phyloP scores from a whole-genome alignment of 2,888 invertebrate genomes.

The Pristionchus fissidentatus region DNA sequence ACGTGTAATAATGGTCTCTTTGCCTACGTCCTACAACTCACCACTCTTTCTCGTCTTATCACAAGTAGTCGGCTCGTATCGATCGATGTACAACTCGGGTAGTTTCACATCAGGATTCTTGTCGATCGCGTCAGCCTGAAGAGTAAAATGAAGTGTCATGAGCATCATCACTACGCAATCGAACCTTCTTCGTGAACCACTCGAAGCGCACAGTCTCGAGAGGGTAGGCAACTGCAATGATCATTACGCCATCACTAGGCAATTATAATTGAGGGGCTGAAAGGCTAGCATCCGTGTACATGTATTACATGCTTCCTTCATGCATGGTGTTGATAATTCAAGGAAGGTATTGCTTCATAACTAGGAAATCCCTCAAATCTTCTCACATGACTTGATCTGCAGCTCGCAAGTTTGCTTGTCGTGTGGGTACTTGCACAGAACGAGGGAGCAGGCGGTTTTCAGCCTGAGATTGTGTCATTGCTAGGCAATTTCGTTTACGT shows the following conservation, averaged over 20 bases:
- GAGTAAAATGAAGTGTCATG: slow-evolving; percentile 43
- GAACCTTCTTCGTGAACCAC: slow-evolving; percentile 71
- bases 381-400: slow-evolving; percentile 73
- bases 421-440: slow-evolving; percentile 75
- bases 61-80: slow-evolving; percentile 68
- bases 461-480: slow-evolving; percentile 60
- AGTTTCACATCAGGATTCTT: slow-evolving; percentile 75
- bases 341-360: background rate
- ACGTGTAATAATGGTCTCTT: background rate
- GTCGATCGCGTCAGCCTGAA: slow-evolving; percentile 53
- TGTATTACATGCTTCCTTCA: no score
- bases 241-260: background rate
- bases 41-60: slow-evolving; percentile 67
- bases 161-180: slow-evolving; percentile 55
- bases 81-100: slow-evolving; percentile 73
- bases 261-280: background rate
- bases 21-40: slow-evolving; percentile 32
- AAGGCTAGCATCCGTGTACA: background rate
- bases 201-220: slow-evolving; percentile 74
- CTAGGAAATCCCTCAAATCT: background rate
- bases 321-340: no score
- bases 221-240: slow-evolving; percentile 74
- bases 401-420: slow-evolving; percentile 75
- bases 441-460: slow-evolving; percentile 73
- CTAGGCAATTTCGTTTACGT: background rate